phyloP scores from a whole-genome alignment of 2,888 invertebrate species.

The Leucania comma region DNA sequence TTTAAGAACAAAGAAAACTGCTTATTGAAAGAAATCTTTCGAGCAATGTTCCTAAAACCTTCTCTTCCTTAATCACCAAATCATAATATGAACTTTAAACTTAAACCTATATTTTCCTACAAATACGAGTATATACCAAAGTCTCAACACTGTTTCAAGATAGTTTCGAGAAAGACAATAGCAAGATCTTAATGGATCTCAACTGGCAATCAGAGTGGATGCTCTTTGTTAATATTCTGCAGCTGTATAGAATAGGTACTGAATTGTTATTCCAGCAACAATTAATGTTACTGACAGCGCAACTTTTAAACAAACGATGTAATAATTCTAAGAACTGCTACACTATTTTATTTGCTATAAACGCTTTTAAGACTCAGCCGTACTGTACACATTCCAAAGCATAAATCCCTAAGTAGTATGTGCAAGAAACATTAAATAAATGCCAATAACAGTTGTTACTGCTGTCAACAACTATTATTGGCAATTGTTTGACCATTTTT shows the following conservation, averaged over 20 bases:
- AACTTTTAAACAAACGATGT: constrained; percentile 16
- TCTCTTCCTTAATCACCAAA: background rate
- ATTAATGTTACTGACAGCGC: constrained; percentile 15
- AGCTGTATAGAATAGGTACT: constrained; percentile 4
- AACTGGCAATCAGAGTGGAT: constrained; percentile 35
- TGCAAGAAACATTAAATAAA: too few relatives aligned
- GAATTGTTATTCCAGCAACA: constrained; percentile 8
- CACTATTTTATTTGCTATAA: background rate
- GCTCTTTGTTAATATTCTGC: constrained; percentile 43
- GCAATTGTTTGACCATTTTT: too few relatives aligned
- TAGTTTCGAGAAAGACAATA: constrained; percentile 36
- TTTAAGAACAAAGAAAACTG: too few relatives aligned
- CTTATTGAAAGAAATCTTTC: too few relatives aligned
- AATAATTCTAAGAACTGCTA: background rate
- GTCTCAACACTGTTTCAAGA: constrained; percentile 4
- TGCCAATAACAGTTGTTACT: too few relatives aligned
- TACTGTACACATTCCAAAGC: too few relatives aligned
- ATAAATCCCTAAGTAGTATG: too few relatives aligned
- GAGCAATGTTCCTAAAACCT: background rate
- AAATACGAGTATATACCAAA: constrained; percentile 8
- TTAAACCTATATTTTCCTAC: background rate
- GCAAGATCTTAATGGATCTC: constrained; percentile 44
- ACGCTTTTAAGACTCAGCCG: background rate
- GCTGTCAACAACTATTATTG: too few relatives aligned
- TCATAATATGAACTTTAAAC: background rate